phyloP scores from a whole-genome alignment of 2,797 vertebrate genomes.

The Sternotherus odoratus region DNA sequence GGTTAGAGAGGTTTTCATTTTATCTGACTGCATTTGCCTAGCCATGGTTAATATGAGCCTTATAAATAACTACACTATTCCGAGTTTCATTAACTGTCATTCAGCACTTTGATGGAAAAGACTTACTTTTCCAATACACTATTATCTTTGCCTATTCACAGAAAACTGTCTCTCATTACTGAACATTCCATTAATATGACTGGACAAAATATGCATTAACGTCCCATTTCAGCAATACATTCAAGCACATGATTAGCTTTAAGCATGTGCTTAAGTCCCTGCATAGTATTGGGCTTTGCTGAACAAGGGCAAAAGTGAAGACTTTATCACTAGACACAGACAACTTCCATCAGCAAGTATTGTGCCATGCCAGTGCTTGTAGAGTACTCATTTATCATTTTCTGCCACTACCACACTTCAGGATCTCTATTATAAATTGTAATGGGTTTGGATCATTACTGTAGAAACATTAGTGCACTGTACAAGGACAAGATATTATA shows the following conservation, averaged over 20 bases:
- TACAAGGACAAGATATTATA: neutral
- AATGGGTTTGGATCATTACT: neutral
- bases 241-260: neutral
- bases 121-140: neutral
- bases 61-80: neutral
- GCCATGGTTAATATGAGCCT: neutral
- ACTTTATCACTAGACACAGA: neutral
- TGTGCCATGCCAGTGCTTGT: neutral
- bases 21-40: neutral
- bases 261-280: neutral
- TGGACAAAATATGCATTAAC: neutral
- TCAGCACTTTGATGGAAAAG: neutral
- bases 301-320: neutral
- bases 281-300: neutral
- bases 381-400: neutral
- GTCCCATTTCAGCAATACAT: neutral
- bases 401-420: neutral
- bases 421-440: neutral
- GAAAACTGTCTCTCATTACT: neutral
- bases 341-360: neutral
- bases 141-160: neutral
- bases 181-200: neutral
- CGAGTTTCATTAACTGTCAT: neutral
- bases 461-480: neutral
- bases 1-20: neutral